Evolutionary conservation across 2,797 vertebrate genomes (phyloP).

Genomic region (Danionella dracula): DNA sequence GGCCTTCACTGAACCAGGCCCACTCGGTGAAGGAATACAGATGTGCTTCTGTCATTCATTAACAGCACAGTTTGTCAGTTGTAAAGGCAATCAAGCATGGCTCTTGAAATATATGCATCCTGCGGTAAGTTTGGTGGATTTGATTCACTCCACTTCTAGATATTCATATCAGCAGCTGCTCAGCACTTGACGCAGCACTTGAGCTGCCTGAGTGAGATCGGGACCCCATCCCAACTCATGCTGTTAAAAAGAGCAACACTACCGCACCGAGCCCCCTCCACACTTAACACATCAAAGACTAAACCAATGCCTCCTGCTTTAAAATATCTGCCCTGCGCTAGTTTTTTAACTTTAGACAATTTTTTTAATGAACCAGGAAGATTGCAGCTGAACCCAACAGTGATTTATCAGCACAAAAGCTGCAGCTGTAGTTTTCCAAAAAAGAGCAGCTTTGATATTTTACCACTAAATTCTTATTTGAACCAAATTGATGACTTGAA

Average conservation of each 20-base stretch:
- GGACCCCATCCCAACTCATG: constrained; percentile 15
- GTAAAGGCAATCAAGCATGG: too few species aligned
- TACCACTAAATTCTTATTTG: not conserved
- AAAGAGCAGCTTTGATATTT: not conserved
- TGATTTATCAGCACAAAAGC: not conserved
- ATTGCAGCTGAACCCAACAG: not conserved
- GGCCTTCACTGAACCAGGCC: constrained; percentile 2
- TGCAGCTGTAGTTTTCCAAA: not conserved
- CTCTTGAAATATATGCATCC: not conserved
- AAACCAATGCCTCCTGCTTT: constrained; percentile 9
- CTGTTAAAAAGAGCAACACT: constrained; percentile 39
- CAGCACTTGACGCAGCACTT: constrained; percentile 32
- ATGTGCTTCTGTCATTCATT: too few species aligned
- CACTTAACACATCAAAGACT: constrained; percentile 31
- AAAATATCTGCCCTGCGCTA: constrained; percentile 2
- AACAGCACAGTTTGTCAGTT: too few species aligned
- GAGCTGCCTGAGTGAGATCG: constrained; percentile 31
- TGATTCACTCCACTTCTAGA: constrained; percentile 27
- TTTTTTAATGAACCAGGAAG: not conserved
- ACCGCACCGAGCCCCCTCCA: not conserved
- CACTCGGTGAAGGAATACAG: not conserved
- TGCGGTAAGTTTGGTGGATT: constrained; percentile 3
- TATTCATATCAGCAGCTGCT: constrained; percentile 39
- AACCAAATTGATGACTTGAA: too few species aligned
- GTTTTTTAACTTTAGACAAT: not conserved